Evolutionary conservation across 2,797 vertebrate species (phyloP).

Genomic region (Hydrophis major): DNA sequence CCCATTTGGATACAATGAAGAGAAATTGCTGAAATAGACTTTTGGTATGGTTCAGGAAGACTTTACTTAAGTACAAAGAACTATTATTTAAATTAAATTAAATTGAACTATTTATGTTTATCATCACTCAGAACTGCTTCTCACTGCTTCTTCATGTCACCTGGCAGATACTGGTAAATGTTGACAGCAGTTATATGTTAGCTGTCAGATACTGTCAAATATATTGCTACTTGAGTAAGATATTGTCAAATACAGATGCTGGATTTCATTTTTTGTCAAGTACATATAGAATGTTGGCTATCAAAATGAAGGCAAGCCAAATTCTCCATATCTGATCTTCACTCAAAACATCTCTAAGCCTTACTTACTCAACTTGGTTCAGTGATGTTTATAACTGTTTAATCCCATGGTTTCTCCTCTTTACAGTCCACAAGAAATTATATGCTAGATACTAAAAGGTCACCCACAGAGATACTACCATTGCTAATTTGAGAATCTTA

Average conservation of each 20-base stretch:
- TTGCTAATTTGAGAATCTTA: background rate
- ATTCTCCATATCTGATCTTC: background rate
- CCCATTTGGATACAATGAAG: background rate
- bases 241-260: background rate
- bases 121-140: background rate
- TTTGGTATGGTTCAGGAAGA: background rate
- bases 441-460: background rate
- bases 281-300: background rate
- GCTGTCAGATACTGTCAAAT: background rate
- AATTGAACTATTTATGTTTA: background rate
- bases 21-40: background rate
- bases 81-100: background rate
- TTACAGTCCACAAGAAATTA: background rate
- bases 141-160: background rate
- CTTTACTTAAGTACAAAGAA: background rate
- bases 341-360: background rate
- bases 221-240: background rate
- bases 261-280: background rate
- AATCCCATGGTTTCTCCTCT: background rate
- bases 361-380: background rate
- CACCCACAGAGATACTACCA: background rate
- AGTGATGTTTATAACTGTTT: background rate
- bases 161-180: background rate
- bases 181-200: conserved; percentile 5
- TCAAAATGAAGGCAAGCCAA: background rate